Evolutionary conservation across 2,797 vertebrate species (phyloP), one percentile per base, ranked within the genome.

Genomic region (Crenichthys baileyi): DNA sequence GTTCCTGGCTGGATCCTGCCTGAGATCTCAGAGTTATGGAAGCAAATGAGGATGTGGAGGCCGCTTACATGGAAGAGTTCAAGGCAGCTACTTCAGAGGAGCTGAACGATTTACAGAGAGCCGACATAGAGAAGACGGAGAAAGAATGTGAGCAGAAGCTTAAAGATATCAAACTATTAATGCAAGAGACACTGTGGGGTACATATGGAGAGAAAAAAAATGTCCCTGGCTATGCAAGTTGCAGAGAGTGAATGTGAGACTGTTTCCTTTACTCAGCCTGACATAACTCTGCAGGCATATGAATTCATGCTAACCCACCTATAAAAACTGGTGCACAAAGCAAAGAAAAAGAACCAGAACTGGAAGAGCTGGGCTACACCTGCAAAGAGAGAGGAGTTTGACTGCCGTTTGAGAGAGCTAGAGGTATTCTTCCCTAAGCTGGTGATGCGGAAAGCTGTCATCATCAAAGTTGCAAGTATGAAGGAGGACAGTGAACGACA

Each of bases 1-100:
- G 31, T 31, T 31, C 31, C 31, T 31, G 31, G 1, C 31, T 31
- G 31, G 31, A 31, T 31, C 31, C 31, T 31, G 31, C 31, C 31
- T 31, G 31, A 31, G 31, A 31, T 31, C 31, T 31, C 51, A 73
- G 12, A 48, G 53, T 73, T 12, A 39, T 73, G 53, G 72, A 41
- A 20, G 72, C 51, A n/a, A 73, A 73, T n/a, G 31, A 73, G n/a
- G 72, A 73, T 12, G 51, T 73, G 51, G 72, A 53, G 18, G 51
- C 51, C 20, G 18, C 5, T 20, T 5, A 20, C 0, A 20, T 53
- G 16, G 16, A 18, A 5, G 72, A 53, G 29, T 56, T 11, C 22
- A 24, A n/a, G 5, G 51, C 29, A 73, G 36, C 9, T 56, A 36
- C 51, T 46, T 41, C 41, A n/a, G 29, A 22, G 31, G 29, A 8